phyloP scores from a whole-genome alignment of 2,797 vertebrate species.

The Intellagama lesueurii region DNA sequence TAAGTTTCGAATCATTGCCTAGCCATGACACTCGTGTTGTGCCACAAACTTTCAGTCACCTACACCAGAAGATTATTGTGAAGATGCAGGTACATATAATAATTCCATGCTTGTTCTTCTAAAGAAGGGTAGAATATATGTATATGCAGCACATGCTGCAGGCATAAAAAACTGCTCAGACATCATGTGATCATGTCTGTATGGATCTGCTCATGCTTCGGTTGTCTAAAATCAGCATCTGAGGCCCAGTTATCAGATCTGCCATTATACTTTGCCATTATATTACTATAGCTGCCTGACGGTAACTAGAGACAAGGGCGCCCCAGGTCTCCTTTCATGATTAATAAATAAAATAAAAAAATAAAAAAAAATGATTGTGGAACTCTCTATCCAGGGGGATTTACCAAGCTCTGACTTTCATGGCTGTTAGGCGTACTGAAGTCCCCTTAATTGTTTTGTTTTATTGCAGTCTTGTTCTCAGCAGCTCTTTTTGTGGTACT shows the following conservation, averaged over 20 bases:
- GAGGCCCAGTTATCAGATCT: background rate
- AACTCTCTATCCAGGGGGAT: background rate
- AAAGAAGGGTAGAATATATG: background rate
- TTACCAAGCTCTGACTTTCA: background rate
- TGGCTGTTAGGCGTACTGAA: background rate
- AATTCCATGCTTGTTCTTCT: background rate
- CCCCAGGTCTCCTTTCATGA: too few relatives aligned
- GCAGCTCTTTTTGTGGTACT: background rate
- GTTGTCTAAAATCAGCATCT: background rate
- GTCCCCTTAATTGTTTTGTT: background rate
- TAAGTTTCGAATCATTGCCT: background rate
- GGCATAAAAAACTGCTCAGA: too few relatives aligned
- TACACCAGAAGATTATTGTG: background rate
- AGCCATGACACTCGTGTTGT: background rate
- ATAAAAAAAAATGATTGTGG: background rate
- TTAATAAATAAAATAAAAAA: too few relatives aligned
- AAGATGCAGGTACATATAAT: background rate
- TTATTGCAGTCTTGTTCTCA: background rate
- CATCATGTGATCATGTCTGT: background rate
- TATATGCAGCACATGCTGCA: too few relatives aligned
- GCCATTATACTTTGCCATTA: too few relatives aligned
- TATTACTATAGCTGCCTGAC: background rate
- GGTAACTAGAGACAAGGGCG: background rate
- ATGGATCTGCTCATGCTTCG: background rate
- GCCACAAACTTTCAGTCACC: background rate